phyloP scores from a whole-genome alignment of 2,113 vertebrate species.

The Podarcis muralis region DNA sequence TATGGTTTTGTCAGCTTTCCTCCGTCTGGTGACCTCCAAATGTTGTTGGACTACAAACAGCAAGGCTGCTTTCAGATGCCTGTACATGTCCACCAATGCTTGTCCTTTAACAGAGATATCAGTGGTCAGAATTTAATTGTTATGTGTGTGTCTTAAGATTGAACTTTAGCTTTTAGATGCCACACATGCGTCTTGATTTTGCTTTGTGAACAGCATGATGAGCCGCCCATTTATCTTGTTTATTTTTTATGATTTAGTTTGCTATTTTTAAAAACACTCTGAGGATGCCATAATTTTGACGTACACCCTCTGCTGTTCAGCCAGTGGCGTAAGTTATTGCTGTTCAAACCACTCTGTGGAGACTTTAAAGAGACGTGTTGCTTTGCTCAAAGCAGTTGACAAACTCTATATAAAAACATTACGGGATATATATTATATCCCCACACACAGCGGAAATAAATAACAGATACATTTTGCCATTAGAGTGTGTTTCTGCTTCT shows the following conservation, averaged over 20 bases:
- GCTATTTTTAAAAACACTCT: slow-evolving; percentile 13
- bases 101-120: background rate
- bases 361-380: background rate
- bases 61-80: background rate
- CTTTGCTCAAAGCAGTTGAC: background rate
- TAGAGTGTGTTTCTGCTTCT: background rate
- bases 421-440: background rate
- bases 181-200: background rate
- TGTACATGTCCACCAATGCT: background rate
- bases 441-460: background rate
- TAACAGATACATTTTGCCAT: background rate
- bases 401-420: slow-evolving; percentile 13
- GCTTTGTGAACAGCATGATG: background rate
- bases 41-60: too few species aligned
- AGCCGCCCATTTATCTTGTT: background rate
- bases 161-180: background rate
- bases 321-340: background rate
- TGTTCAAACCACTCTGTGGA: background rate
- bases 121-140: background rate
- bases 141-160: background rate
- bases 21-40: background rate
- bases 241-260: slow-evolving; percentile 6
- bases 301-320: background rate
- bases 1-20: too few species aligned
- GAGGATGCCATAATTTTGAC: slow-evolving; percentile 10